phyloP scores from a whole-genome alignment of 1,140 invertebrate species.

The Thalassaphorura encarpata region DNA sequence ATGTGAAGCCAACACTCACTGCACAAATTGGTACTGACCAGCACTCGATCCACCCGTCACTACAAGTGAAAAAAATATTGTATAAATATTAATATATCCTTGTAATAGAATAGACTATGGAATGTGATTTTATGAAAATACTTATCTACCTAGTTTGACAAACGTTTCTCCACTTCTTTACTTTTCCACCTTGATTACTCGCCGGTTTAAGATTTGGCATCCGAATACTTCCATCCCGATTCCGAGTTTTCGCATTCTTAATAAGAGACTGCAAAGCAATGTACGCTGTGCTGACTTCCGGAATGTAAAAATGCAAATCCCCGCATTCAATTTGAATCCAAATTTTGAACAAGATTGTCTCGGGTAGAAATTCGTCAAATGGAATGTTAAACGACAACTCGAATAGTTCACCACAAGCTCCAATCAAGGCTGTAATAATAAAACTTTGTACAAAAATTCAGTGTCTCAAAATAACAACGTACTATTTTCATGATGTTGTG shows the following conservation, averaged over 20 bases:
- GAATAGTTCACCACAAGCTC: slow-evolving; percentile 84
- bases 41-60: slow-evolving; percentile 85
- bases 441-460: neutral
- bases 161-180: slow-evolving; percentile 76
- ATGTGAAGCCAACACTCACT: slow-evolving; percentile 77
- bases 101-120: no score
- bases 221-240: slow-evolving; percentile 52
- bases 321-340: slow-evolving; percentile 86
- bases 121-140: neutral
- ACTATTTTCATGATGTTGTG: slow-evolving; percentile 85
- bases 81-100: no score
- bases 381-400: slow-evolving; percentile 87
- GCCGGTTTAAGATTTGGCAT: slow-evolving; percentile 10
- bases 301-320: slow-evolving; percentile 77
- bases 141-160: slow-evolving; percentile 53
- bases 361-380: slow-evolving; percentile 81
- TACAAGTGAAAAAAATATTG: slow-evolving; percentile 36
- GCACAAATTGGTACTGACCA: slow-evolving; percentile 90
- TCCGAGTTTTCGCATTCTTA: slow-evolving; percentile 74
- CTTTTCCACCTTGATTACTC: slow-evolving; percentile 33
- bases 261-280: slow-evolving; percentile 73
- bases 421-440: slow-evolving; percentile 58
- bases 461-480: slow-evolving; percentile 22
- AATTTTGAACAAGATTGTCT: slow-evolving; percentile 74
- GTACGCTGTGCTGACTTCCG: slow-evolving; percentile 79